phyloP scores from a whole-genome alignment of 1,140 invertebrate species.

The Rhynchophorus ferrugineus region DNA sequence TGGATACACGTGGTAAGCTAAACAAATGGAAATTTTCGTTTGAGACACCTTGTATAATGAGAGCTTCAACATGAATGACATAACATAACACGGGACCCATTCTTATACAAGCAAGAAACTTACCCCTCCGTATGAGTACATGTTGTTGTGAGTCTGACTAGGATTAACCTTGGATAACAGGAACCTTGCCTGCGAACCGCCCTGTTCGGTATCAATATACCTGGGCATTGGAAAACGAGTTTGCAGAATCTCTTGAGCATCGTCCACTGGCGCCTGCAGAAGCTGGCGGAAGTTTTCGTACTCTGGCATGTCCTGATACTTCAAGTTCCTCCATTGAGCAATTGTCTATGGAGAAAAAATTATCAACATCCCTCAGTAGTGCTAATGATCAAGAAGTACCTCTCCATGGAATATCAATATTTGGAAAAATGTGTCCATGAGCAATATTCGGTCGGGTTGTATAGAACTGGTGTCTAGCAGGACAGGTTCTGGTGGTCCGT shows the following conservation, averaged over 20 bases:
- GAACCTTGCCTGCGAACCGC: constrained; percentile 95
- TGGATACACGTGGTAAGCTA: too few species aligned
- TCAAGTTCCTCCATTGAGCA: constrained; percentile 88
- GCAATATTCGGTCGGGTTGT: constrained; percentile 90
- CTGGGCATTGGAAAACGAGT: constrained; percentile 96
- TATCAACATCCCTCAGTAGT: constrained; percentile 2
- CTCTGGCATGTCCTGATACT: constrained; percentile 94
- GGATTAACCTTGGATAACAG: constrained; percentile 99
- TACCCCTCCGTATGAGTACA: constrained; percentile 89
- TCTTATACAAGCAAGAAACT: too few species aligned
- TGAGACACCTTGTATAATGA: too few species aligned
- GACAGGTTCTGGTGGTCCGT: constrained; percentile 95
- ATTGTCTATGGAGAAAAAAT: constrained; percentile 66
- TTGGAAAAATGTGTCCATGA: constrained; percentile 99
- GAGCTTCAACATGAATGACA: too few species aligned
- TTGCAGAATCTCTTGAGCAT: constrained; percentile 93
- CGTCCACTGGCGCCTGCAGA: constrained; percentile 91
- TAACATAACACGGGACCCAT: too few species aligned
- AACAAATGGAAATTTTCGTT: too few species aligned
- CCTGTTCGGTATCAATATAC: constrained; percentile 98
- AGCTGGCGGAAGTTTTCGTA: constrained; percentile 97
- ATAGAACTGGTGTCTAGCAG: constrained; percentile 96
- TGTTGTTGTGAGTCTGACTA: constrained; percentile 99
- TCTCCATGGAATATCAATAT: constrained; percentile 99
- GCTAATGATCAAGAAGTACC: constrained; percentile 45